phyloP scores from a whole-genome alignment of 2,888 invertebrate genomes.

The Xanthia togata region DNA sequence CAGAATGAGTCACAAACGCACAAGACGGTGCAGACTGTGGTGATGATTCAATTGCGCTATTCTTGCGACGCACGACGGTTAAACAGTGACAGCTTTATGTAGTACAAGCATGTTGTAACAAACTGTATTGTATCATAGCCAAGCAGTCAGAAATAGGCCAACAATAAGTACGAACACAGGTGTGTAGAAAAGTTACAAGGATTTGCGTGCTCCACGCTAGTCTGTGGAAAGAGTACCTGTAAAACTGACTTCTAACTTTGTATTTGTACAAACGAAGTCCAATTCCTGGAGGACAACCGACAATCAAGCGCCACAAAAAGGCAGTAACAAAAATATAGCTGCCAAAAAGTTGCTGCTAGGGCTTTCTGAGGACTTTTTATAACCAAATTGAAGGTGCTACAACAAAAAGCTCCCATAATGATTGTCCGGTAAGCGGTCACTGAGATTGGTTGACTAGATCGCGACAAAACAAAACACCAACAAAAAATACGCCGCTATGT shows the following conservation, averaged over 20 bases:
- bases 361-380: constrained; percentile 34
- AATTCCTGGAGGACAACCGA: constrained; percentile 32
- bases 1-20: constrained; percentile 56
- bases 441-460: constrained; percentile 51
- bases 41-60: constrained; percentile 67
- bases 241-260: constrained; percentile 46
- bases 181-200: constrained; percentile 37
- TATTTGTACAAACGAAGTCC: constrained; percentile 32
- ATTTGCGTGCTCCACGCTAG: constrained; percentile 45
- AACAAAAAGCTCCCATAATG: constrained; percentile 52
- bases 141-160: constrained; percentile 46
- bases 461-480: constrained; percentile 55
- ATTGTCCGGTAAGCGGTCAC: constrained; percentile 50
- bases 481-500: constrained; percentile 68
- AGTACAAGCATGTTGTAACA: constrained; percentile 40
- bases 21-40: constrained; percentile 46
- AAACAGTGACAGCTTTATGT: constrained; percentile 47
- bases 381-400: constrained; percentile 33
- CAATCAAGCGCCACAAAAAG: constrained; percentile 30
- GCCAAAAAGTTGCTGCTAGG: constrained; percentile 25
- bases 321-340: constrained; percentile 25
- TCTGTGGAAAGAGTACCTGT: constrained; percentile 23
- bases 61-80: constrained; percentile 54
- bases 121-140: constrained; percentile 47
- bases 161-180: constrained; percentile 33